Conservation (phyloP, 2,113 vertebrate species). For the Gopherus evgoodei region DNA sequence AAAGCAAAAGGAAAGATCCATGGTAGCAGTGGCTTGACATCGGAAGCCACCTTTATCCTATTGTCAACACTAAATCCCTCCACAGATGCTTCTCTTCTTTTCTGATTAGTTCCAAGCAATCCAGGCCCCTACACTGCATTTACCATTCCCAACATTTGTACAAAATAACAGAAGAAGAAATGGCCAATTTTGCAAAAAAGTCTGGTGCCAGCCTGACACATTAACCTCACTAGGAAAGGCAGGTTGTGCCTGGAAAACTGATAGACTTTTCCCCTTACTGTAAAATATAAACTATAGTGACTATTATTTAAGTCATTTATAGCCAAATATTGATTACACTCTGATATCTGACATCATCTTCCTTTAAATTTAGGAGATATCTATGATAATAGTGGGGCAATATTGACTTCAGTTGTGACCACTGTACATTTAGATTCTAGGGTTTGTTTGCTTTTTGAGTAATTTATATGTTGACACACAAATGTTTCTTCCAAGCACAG, state of each 20-base stretch:
- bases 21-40: not conserved
- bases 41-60: not conserved
- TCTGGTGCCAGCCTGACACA: not conserved
- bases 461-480: not conserved
- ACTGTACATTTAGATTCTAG: not conserved
- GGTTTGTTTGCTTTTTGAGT: not conserved
- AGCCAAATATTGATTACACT: no score
- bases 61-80: not conserved
- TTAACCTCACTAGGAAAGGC: not conserved
- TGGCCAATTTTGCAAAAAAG: not conserved
- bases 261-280: no score
- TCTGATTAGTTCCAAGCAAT: not conserved
- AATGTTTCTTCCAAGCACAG: rapidly evolving
- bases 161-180: not conserved
- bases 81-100: rapidly evolving
- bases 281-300: no score
- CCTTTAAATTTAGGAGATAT: not conserved
- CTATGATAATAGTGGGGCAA: not conserved
- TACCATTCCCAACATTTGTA: rapidly evolving
- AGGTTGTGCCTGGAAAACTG: no score
- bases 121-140: rapidly evolving
- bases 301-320: no score
- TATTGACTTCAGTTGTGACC: not conserved
- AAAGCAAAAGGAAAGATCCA: not conserved
- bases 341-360: no score